phyloP scores from a whole-genome alignment of 1,140 invertebrate genomes.

The Drosophila ercepeae region DNA sequence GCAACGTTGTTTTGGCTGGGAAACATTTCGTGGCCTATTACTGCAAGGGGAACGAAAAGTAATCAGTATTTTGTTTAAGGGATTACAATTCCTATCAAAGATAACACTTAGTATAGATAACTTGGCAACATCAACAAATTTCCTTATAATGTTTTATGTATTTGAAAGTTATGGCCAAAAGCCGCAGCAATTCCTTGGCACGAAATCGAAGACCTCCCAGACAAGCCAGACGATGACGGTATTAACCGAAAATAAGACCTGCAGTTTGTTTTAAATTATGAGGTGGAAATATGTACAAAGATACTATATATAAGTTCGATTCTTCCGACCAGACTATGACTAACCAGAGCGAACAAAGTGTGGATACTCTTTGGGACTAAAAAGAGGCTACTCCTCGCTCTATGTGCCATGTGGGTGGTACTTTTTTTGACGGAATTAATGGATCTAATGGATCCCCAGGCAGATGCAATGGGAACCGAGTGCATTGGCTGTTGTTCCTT shows the following conservation, averaged over 20 bases:
- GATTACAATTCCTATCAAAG: neutral
- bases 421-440: constrained; percentile 17
- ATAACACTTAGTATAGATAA: neutral
- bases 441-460: constrained; percentile 34
- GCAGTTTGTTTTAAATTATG: constrained; percentile 15
- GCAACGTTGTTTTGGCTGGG: constrained; percentile 74
- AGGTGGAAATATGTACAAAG: neutral
- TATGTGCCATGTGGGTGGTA: constrained; percentile 12
- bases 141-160: neutral
- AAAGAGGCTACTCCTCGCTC: neutral
- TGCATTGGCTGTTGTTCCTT: constrained; percentile 11
- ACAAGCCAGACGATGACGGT: constrained; percentile 55
- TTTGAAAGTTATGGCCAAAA: constrained; percentile 17
- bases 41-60: constrained; percentile 22
- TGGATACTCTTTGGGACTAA: neutral
- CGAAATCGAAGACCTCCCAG: constrained; percentile 32
- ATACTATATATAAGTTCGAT: neutral
- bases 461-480: constrained; percentile 10
- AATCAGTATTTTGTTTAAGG: neutral
- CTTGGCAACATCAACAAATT: neutral
- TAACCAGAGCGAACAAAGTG: constrained; percentile 4
- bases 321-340: constrained; percentile 18
- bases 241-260: constrained; percentile 55
- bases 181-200: constrained; percentile 38
- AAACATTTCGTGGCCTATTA: constrained; percentile 73